Percentiles rank a stretch among this genome's conserved stretches.
These are phyloP conservation scores for Vanacampus margaritifer DNA, from an alignment of 2,113 vertebrate genomes.

Conservation along the genomic window DNA sequence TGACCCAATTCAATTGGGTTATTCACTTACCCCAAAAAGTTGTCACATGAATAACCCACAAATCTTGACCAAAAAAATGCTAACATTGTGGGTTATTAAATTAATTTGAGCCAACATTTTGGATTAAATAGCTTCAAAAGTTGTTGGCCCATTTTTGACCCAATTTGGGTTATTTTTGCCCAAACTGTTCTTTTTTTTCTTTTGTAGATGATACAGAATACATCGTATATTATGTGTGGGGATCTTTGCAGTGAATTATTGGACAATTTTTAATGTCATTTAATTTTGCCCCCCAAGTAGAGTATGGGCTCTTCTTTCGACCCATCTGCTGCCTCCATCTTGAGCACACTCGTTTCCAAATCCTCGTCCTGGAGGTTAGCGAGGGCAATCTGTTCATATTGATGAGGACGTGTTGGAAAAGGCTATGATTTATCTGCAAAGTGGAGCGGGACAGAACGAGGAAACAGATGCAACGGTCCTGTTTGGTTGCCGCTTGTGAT, in stretches of 20 bases:
- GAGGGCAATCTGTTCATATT: constrained; percentile 57
- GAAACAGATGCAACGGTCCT: constrained; percentile 54
- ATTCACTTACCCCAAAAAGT: too few species aligned
- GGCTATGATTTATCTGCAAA: constrained; percentile 44
- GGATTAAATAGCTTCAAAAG: too few species aligned
- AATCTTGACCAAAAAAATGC: too few species aligned
- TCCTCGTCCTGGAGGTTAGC: constrained; percentile 35
- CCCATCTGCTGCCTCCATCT: constrained; percentile 48
- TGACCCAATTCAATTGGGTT: too few species aligned
- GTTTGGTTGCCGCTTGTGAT: constrained; percentile 44
- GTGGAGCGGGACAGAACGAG: constrained; percentile 42
- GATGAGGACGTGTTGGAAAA: constrained; percentile 56
- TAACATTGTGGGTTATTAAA: too few species aligned
- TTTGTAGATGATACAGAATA: too few species aligned
- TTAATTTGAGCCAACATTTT: too few species aligned
- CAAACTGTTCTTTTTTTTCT: too few species aligned
- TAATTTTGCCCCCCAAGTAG: not conserved
- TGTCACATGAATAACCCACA: too few species aligned
- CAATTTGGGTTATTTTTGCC: too few species aligned
- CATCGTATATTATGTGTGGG: not conserved
- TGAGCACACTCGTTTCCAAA: constrained; percentile 43
- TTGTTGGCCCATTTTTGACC: too few species aligned
- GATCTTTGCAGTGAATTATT: not conserved
- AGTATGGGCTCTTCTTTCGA: not conserved
- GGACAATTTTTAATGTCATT: not conserved